Evolutionary conservation across 2,113 vertebrate species (phyloP).

Genomic region (Aptenodytes forsteri): DNA sequence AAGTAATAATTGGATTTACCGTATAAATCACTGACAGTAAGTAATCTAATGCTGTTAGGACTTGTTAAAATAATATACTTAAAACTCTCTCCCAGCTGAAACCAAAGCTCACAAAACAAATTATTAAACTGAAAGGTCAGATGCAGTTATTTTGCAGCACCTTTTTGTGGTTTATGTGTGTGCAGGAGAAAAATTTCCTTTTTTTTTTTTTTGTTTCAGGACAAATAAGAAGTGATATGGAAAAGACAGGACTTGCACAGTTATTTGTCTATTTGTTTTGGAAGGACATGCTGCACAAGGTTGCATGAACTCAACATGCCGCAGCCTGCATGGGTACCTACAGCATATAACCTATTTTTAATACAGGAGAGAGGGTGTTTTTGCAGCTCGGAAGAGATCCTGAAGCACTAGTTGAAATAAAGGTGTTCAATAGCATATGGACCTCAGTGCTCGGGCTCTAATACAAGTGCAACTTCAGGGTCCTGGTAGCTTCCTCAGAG

Average conservation of each 20-base stretch:
- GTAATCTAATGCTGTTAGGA: neutral
- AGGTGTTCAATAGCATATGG: neutral
- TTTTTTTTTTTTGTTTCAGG: neutral
- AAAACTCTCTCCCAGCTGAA: neutral
- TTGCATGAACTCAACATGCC: neutral
- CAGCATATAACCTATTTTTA: neutral
- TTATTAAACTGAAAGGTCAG: neutral
- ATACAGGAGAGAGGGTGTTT: neutral
- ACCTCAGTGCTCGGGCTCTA: rapidly evolving
- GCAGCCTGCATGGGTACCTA: neutral
- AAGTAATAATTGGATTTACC: neutral
- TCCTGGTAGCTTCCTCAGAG: neutral
- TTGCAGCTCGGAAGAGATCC: neutral
- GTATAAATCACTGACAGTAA: neutral
- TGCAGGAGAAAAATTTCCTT: neutral
- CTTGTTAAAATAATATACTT: neutral
- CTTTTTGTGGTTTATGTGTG: neutral
- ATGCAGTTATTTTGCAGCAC: neutral
- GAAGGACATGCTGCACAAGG: neutral
- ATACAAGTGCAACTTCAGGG: neutral
- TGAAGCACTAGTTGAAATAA: neutral
- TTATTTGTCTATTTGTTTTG: neutral
- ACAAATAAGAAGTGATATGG: neutral
- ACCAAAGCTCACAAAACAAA: neutral
- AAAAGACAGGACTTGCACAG: neutral